Conservation (phyloP, 2,113 vertebrate species). For the Macaca fascicularis region DNA sequence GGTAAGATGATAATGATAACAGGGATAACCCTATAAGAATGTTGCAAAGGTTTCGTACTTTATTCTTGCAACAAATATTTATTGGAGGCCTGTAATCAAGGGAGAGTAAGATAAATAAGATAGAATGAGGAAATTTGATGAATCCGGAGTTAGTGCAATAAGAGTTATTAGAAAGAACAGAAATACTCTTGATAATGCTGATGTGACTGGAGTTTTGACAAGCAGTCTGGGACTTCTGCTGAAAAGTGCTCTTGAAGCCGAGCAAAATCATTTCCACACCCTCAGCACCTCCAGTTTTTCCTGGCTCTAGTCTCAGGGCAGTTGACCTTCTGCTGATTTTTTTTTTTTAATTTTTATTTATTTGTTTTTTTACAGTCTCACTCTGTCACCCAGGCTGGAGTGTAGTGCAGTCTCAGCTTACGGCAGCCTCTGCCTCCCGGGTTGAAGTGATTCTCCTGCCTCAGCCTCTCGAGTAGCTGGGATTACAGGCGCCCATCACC, state of each 20-base stretch:
- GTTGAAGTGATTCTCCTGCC: no score
- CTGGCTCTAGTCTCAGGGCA: background rate
- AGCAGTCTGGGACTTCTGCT: no score
- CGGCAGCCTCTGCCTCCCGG: no score
- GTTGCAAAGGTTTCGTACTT: no score
- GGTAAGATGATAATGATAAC: background rate
- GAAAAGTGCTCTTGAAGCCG: background rate
- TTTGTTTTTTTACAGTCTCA: no score
- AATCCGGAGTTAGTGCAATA: accelerated
- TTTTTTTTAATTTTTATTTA: background rate
- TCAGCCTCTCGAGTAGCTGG: no score
- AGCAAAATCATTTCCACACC: background rate
- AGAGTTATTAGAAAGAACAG: background rate
- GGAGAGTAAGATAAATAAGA: background rate
- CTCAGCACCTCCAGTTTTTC: background rate
- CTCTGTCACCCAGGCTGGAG: no score
- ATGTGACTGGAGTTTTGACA: background rate
- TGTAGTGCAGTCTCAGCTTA: no score
- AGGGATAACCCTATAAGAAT: background rate
- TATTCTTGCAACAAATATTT: background rate
- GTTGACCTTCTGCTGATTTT: background rate
- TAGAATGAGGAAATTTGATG: background rate
- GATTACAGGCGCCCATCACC: no score
- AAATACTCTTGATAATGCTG: accelerated
- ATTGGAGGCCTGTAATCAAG: background rate